A percentile compares a stretch with the other conserved stretches of the same genome.
These are phyloP conservation scores for Macaria liturata DNA, from an alignment of 2,888 invertebrate species.

Conservation along the genomic window DNA sequence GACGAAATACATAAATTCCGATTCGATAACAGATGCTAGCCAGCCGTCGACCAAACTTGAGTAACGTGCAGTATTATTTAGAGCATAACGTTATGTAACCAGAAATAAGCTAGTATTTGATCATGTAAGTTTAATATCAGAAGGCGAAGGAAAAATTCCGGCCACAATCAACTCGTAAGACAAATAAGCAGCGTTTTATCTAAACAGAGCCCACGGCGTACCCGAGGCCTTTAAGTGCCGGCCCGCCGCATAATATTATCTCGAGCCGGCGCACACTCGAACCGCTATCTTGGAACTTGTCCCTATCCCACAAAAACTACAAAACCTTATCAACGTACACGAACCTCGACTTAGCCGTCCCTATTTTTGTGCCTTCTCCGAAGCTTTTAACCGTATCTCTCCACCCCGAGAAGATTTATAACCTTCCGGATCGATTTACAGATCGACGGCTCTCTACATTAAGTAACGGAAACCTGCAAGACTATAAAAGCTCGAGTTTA, in stretches of 20 bases:
- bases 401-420: slow-evolving; percentile 70
- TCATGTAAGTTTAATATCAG: slow-evolving; percentile 44
- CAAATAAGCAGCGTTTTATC: slow-evolving; percentile 68
- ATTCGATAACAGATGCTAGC: slow-evolving; percentile 77
- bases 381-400: slow-evolving; percentile 78
- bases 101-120: slow-evolving; percentile 53
- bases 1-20: slow-evolving; percentile 74
- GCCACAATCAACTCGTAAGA: slow-evolving; percentile 55
- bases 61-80: slow-evolving; percentile 60
- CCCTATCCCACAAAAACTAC: slow-evolving; percentile 75
- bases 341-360: slow-evolving; percentile 76
- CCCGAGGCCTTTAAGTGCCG: slow-evolving; percentile 65
- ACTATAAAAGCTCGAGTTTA: slow-evolving; percentile 49
- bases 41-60: slow-evolving; percentile 65
- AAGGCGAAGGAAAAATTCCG: slow-evolving; percentile 46
- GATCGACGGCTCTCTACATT: slow-evolving; percentile 73
- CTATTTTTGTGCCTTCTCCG: slow-evolving; percentile 70
- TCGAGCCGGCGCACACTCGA: slow-evolving; percentile 47
- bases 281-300: slow-evolving; percentile 70
- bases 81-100: slow-evolving; percentile 64
- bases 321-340: slow-evolving; percentile 77
- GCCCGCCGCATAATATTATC: slow-evolving; percentile 70
- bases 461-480: slow-evolving; percentile 70
- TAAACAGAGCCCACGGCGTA: slow-evolving; percentile 65
- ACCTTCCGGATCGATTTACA: slow-evolving; percentile 67